Conservation (phyloP, 2,888 invertebrate genomes). For the Azorinus chamasolen region DNA sequence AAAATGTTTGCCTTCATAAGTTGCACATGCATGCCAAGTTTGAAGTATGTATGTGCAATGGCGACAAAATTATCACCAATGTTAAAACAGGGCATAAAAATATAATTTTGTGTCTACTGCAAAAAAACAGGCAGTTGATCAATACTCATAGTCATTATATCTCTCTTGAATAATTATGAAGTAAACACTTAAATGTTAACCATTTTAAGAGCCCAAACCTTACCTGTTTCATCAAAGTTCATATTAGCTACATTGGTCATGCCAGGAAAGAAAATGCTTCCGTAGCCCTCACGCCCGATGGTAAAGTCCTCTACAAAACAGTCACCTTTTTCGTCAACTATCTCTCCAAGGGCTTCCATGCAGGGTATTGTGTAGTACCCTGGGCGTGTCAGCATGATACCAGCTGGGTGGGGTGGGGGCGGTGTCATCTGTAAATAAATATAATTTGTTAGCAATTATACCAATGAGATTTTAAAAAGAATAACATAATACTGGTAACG, state of each 20-base stretch:
- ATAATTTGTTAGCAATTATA: no score
- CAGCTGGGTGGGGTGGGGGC: conserved; percentile 88
- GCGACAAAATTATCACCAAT: no score
- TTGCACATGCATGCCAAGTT: no score
- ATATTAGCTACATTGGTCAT: conserved; percentile 94
- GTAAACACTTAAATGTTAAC: no score
- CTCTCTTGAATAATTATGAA: no score
- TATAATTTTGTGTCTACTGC: no score
- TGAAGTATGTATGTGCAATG: no score
- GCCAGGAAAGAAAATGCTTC: conserved; percentile 94
- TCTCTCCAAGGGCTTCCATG: conserved; percentile 91
- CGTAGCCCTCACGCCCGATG: conserved; percentile 95
- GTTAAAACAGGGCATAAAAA: no score
- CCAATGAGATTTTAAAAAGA: neutral
- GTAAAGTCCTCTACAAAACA: conserved; percentile 95
- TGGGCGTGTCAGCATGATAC: conserved; percentile 91
- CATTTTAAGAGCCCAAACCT: no score
- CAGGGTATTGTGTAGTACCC: conserved; percentile 97
- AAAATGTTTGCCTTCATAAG: no score
- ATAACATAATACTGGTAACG: neutral
- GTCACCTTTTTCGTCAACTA: conserved; percentile 90
- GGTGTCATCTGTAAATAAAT: conserved; percentile 69
- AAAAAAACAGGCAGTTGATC: no score
- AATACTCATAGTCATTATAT: no score
- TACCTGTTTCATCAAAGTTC: conserved; percentile 94